Conservation (phyloP, 1,140 invertebrate genomes). For the Maconellicoccus hirsutus region DNA sequence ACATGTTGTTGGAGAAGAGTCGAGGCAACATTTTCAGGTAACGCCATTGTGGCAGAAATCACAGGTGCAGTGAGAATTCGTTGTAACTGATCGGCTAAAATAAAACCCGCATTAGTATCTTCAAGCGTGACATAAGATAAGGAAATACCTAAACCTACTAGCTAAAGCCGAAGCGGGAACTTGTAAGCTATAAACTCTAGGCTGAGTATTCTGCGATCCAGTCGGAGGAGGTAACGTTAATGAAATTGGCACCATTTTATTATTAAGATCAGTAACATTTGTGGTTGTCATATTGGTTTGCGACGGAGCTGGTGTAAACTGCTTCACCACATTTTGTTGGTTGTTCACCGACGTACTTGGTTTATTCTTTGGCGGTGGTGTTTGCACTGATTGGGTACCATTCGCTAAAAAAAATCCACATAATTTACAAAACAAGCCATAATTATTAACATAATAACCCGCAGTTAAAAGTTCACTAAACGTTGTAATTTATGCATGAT, state of each 20-base stretch:
- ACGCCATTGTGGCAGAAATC: slow-evolving; percentile 70
- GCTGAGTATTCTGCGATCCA: slow-evolving; percentile 49
- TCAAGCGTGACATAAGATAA: neutral
- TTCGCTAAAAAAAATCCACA: neutral
- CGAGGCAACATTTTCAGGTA: slow-evolving; percentile 62
- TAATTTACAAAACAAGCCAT: neutral
- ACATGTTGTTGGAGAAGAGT: slow-evolving; percentile 74
- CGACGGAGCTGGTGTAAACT: slow-evolving; percentile 11
- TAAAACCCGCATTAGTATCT: slow-evolving; percentile 18
- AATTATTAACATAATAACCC: neutral
- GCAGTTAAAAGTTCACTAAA: neutral
- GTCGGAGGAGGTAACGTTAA: slow-evolving; percentile 58
- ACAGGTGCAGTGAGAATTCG: slow-evolving; percentile 65
- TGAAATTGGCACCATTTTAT: slow-evolving; percentile 42
- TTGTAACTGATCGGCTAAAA: slow-evolving; percentile 45
- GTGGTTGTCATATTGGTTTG: slow-evolving; percentile 5
- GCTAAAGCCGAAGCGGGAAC: slow-evolving; percentile 70
- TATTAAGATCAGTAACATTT: slow-evolving; percentile 28
- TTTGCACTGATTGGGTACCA: neutral
- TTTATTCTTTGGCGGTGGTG: neutral
- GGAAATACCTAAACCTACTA: slow-evolving; percentile 38
- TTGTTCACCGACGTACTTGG: neutral
- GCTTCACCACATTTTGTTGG: neutral
- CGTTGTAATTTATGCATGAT: neutral
- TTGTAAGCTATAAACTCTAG: slow-evolving; percentile 64